These are phyloP conservation scores for Catocala sponsa DNA, from an alignment of 2,888 invertebrate species.

Conservation along the genomic window DNA sequence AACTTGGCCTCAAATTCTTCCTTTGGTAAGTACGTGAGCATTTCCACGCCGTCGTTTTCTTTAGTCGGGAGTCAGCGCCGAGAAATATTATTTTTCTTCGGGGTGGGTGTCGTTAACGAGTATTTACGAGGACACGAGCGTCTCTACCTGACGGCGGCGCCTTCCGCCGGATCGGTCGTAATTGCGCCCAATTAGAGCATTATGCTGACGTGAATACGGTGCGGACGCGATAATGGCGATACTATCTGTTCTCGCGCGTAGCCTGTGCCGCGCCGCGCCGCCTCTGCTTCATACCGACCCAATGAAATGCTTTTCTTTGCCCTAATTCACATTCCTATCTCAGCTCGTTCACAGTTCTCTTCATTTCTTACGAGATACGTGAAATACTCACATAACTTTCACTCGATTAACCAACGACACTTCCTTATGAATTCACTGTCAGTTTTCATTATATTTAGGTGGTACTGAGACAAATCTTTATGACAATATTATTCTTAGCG, in stretches of 20 bases:
- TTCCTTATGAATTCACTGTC: slow-evolving; percentile 74
- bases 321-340: slow-evolving; percentile 81
- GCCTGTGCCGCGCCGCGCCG: slow-evolving; percentile 53
- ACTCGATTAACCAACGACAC: slow-evolving; percentile 79
- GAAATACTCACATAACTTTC: slow-evolving; percentile 81
- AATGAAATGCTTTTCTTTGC: slow-evolving; percentile 74
- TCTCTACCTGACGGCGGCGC: slow-evolving; percentile 82
- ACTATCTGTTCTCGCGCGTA: slow-evolving; percentile 73
- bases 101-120: slow-evolving; percentile 82
- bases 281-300: slow-evolving; percentile 59
- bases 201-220: slow-evolving; percentile 87
- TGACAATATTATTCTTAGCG: slow-evolving; percentile 62
- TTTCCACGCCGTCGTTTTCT: slow-evolving; percentile 74
- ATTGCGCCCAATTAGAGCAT: slow-evolving; percentile 87
- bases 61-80: slow-evolving; percentile 74
- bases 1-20: slow-evolving; percentile 76
- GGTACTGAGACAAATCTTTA: slow-evolving; percentile 65
- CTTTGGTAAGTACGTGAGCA: slow-evolving; percentile 75
- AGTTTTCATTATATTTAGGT: slow-evolving; percentile 71
- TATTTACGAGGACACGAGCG: slow-evolving; percentile 84
- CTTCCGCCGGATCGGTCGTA: slow-evolving; percentile 82
- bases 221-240: slow-evolving; percentile 84
- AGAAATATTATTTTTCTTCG: slow-evolving; percentile 84
- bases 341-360: slow-evolving; percentile 71
- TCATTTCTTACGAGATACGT: slow-evolving; percentile 77